Conservation (phyloP, 2,888 invertebrate species). For the Emesis furor region DNA sequence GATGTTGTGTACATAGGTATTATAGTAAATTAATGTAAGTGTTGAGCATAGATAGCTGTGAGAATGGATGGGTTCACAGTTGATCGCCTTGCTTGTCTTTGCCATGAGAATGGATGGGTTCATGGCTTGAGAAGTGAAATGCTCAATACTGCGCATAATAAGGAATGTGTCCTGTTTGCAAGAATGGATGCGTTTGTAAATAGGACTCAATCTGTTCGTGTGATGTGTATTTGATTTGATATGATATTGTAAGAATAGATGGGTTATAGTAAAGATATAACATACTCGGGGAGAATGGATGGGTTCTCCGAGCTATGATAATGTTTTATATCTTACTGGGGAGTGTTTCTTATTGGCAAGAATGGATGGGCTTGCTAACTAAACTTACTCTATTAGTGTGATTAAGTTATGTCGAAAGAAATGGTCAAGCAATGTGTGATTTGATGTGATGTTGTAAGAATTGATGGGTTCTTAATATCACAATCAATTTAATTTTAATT, state of each 20-base stretch:
- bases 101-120: conserved; percentile 23
- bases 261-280: not conserved
- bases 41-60: conserved; percentile 7
- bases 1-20: too few relatives aligned
- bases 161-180: not conserved
- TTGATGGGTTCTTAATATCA: not conserved
- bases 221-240: not conserved
- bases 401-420: not conserved
- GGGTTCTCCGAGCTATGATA: too few relatives aligned
- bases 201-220: not conserved
- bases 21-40: not conserved
- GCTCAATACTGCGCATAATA: not conserved
- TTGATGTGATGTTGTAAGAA: not conserved
- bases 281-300: not conserved
- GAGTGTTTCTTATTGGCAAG: not conserved
- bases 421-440: not conserved
- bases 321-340: not conserved
- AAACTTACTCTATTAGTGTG: not conserved
- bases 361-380: not conserved
- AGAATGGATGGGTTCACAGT: conserved; percentile 36
- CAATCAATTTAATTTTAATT: too few relatives aligned
- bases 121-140: not conserved
- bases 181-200: not conserved
- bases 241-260: not conserved
- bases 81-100: conserved; percentile 17